Percentiles rank a stretch among this genome's conserved stretches.
These are phyloP conservation scores for Bombus superbus DNA, from an alignment of 1,140 invertebrate genomes.

Conservation along the genomic window DNA sequence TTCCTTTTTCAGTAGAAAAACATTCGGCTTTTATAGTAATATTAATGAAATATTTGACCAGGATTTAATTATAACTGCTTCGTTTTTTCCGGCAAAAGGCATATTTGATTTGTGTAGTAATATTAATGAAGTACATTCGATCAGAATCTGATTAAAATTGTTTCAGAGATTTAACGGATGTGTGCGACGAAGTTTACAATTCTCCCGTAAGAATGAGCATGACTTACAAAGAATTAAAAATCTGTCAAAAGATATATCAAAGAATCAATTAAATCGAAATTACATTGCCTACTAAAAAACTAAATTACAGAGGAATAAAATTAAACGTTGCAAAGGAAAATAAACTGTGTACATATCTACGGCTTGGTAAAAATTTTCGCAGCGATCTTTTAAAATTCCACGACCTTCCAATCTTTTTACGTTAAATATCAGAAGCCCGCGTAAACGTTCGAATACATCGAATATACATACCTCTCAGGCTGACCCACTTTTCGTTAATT, in stretches of 20 bases:
- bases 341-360: neutral
- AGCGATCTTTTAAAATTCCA: neutral
- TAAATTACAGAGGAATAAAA: neutral
- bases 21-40: too few species aligned
- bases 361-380: neutral
- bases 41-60: too few species aligned
- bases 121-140: too few species aligned
- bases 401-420: too few species aligned
- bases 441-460: neutral
- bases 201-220: neutral
- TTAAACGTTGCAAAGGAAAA: neutral
- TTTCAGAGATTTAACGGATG: neutral
- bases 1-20: too few species aligned
- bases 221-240: neutral
- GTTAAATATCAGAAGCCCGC: too few species aligned
- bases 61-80: too few species aligned
- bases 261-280: neutral
- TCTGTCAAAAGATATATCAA: neutral
- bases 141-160: too few species aligned
- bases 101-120: too few species aligned
- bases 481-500: constrained; percentile 3
- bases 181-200: neutral
- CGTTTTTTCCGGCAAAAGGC: too few species aligned
- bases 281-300: neutral
- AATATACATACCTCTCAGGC: too few species aligned